phyloP scores from a whole-genome alignment of 2,113 vertebrate genomes.

The Pithys albifrons region DNA sequence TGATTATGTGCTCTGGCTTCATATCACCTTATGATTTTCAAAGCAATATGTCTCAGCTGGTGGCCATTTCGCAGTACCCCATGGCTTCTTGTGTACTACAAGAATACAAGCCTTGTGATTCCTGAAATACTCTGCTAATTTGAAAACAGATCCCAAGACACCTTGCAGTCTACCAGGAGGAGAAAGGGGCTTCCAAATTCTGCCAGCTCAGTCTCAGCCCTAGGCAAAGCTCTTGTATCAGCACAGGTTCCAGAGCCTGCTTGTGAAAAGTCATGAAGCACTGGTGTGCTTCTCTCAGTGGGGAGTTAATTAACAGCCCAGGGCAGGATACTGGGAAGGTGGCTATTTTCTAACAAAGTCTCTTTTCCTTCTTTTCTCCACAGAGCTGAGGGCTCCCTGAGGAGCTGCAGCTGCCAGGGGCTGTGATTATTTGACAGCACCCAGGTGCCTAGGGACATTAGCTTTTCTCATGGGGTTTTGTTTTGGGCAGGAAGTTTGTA shows the following conservation, averaged over 20 bases:
- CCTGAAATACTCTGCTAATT: background rate
- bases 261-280: background rate
- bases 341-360: background rate
- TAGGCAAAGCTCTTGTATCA: background rate
- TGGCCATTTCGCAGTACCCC: background rate
- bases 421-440: background rate
- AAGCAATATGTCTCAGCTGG: background rate
- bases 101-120: background rate
- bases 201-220: background rate
- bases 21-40: background rate
- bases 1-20: rapidly evolving
- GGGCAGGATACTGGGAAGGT: background rate
- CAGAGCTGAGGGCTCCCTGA: background rate
- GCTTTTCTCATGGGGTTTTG: background rate
- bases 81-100: background rate
- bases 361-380: background rate
- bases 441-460: background rate
- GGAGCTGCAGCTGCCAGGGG: rapidly evolving
- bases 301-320: background rate
- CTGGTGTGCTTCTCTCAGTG: background rate
- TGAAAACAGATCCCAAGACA: background rate
- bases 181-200: background rate
- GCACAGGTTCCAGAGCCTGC: background rate
- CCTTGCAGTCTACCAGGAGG: background rate
- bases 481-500: rapidly evolving